These are phyloP conservation scores for Macropus fuliginosus DNA, from an alignment of 2,797 vertebrate genomes.

Conservation along the genomic window DNA sequence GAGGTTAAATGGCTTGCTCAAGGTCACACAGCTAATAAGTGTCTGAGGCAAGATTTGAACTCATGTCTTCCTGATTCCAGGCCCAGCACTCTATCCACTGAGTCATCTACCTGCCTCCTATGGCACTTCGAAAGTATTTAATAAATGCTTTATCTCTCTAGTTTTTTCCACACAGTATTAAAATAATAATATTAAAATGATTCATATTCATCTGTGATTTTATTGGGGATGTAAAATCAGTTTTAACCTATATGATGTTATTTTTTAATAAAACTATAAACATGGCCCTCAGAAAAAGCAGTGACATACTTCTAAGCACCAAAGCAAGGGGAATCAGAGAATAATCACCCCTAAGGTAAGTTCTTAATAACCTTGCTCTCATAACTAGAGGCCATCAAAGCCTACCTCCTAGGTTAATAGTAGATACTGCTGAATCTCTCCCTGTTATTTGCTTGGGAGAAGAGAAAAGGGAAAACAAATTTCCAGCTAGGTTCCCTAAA, in stretches of 20 bases:
- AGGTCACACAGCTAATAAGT: too few species aligned
- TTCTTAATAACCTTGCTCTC: neutral
- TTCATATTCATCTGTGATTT: neutral
- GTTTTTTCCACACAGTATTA: neutral
- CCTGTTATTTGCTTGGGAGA: neutral
- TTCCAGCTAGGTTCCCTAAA: neutral
- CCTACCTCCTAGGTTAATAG: neutral
- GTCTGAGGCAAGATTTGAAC: too few species aligned
- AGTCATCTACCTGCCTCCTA: neutral
- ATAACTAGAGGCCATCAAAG: neutral
- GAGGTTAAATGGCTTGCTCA: too few species aligned
- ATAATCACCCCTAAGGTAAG: neutral
- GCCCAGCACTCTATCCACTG: too few species aligned
- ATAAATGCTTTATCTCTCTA: neutral
- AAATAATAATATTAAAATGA: slow-evolving; percentile 30
- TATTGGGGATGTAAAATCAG: slow-evolving; percentile 44
- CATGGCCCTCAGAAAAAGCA: slow-evolving; percentile 28
- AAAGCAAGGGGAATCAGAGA: neutral
- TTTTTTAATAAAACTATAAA: slow-evolving; percentile 37
- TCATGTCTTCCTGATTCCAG: too few species aligned
- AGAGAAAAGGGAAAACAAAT: neutral
- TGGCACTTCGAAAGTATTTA: neutral
- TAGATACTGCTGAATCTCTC: neutral
- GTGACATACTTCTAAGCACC: slow-evolving; percentile 6
- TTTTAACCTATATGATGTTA: slow-evolving; percentile 9